phyloP scores from a whole-genome alignment of 2,113 vertebrate genomes.

The Cebidichthys violaceus region DNA sequence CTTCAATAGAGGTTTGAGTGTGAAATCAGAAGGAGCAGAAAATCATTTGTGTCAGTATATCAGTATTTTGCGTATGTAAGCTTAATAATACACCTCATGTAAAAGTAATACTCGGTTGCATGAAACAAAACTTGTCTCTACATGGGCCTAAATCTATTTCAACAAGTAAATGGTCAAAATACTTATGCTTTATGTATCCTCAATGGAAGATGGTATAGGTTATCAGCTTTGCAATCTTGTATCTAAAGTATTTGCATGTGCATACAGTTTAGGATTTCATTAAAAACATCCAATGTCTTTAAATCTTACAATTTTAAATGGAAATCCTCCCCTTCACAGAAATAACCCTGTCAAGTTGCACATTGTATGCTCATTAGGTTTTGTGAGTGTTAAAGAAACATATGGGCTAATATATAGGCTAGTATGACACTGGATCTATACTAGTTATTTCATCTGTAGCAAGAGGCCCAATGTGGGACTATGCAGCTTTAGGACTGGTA shows the following conservation, averaged over 20 bases:
- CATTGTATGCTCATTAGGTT: background rate
- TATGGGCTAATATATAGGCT: background rate
- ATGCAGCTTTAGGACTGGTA: background rate
- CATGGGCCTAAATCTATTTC: background rate
- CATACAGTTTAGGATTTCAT: background rate
- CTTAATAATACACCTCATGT: slow-evolving; percentile 18
- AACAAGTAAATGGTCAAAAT: background rate
- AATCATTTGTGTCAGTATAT: background rate
- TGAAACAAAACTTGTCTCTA: slow-evolving; percentile 17
- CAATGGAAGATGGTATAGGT: background rate
- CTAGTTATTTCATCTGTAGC: background rate
- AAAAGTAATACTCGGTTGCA: slow-evolving; percentile 16
- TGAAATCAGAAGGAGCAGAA: slow-evolving; percentile 24
- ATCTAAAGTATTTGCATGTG: background rate
- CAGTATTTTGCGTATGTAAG: slow-evolving; percentile 10
- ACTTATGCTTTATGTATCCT: background rate
- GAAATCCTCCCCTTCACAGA: background rate
- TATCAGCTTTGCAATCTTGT: background rate
- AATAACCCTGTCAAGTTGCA: background rate
- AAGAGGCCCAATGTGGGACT: background rate
- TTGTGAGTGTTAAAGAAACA: background rate
- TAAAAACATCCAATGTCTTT: background rate
- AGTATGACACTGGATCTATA: background rate
- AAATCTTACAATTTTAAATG: background rate
- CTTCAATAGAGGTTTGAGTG: slow-evolving; percentile 41